These are phyloP conservation scores for Neomonachus schauinslandi DNA, from an alignment of 2,113 vertebrate genomes.

Conservation along the genomic window DNA sequence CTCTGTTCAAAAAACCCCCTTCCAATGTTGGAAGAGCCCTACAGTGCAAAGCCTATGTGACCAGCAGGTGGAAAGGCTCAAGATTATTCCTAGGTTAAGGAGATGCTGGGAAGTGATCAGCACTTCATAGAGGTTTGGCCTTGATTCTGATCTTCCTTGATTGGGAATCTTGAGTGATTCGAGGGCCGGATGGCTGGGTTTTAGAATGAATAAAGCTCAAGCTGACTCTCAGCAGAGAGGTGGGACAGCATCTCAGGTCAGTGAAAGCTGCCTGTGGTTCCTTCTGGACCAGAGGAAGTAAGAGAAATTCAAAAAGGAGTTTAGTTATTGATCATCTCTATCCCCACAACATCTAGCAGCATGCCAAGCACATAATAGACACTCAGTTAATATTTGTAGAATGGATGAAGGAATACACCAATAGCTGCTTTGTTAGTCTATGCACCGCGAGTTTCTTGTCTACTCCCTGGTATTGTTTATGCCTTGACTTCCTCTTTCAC, in stretches of 20 bases:
- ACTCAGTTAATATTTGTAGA: background rate
- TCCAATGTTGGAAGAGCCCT: background rate
- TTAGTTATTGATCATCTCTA: background rate
- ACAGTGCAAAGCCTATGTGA: background rate
- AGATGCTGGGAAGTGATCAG: background rate
- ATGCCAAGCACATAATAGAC: background rate
- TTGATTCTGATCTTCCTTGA: slow-evolving; percentile 12
- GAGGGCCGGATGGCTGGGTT: background rate
- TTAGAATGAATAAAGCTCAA: slow-evolving; percentile 47
- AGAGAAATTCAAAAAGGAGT: slow-evolving; percentile 31
- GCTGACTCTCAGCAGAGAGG: background rate
- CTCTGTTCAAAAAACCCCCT: background rate
- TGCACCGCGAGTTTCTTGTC: background rate
- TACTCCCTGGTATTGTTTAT: background rate
- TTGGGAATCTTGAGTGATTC: background rate
- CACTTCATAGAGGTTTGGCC: background rate
- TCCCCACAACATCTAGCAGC: background rate
- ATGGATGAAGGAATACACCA: background rate
- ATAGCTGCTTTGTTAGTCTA: background rate
- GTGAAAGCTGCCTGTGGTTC: background rate
- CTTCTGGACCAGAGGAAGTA: background rate
- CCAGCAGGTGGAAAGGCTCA: background rate
- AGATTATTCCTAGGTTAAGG: background rate
- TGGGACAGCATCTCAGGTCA: background rate
- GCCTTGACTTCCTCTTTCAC: background rate